phyloP scores from a whole-genome alignment of 1,140 invertebrate species.

The Elysia chlorotica region DNA sequence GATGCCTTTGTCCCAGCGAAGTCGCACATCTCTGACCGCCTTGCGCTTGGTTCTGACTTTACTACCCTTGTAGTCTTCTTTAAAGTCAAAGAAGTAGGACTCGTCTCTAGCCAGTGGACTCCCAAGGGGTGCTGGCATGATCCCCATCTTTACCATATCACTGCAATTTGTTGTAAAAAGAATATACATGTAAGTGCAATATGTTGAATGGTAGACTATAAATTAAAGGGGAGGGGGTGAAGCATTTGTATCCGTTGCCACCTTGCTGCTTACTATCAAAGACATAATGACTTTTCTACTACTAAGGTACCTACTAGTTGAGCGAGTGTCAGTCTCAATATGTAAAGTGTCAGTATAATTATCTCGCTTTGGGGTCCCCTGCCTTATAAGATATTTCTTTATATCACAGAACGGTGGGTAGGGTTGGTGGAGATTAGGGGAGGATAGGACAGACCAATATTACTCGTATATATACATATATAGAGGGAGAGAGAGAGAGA shows the following conservation, averaged over 20 bases:
- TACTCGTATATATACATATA: no score
- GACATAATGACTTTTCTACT: neutral
- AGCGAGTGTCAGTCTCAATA: no score
- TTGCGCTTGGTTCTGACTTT: conserved; percentile 42
- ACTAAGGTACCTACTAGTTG: neutral
- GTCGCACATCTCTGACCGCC: conserved; percentile 33
- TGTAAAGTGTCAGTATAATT: no score
- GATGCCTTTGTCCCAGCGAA: conserved; percentile 40
- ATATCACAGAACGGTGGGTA: no score
- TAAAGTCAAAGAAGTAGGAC: neutral
- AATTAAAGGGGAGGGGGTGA: neutral
- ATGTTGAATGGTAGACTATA: no score
- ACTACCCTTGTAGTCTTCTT: neutral
- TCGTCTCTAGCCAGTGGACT: neutral
- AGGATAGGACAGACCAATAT: no score
- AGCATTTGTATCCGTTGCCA: neutral
- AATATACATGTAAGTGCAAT: no score
- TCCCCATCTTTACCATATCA: conserved; percentile 15
- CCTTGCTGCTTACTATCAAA: neutral
- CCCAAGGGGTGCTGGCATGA: neutral
- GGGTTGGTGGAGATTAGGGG: no score
- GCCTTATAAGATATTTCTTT: no score
- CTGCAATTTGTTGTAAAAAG: no score
- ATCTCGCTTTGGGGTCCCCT: no score
- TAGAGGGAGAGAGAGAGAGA: no score